These are phyloP conservation scores for Sus scrofa DNA, from an alignment of 2,113 vertebrate genomes.

Conservation along the genomic window T2T-Sscrofa CM000820.6:13759501-13760000, in stretches of 20 bases:
- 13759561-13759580: background rate
- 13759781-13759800: background rate
- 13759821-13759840: background rate
- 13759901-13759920: background rate
- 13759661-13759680: fast-evolving
- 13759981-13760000: too few species aligned
- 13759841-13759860: background rate
- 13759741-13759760: background rate
- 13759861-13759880: background rate
- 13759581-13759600: background rate
- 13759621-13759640: background rate
- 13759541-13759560: background rate
- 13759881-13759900: fast-evolving
- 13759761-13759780: background rate
- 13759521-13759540: background rate
- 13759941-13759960: background rate
- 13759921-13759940: background rate
- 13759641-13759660: background rate
- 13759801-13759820: background rate
- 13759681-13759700: fast-evolving
- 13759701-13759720: background rate
- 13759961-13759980: background rate
- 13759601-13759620: background rate
- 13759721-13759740: background rate
- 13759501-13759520: background rate